Evolutionary conservation across 1,140 invertebrate genomes (phyloP).

Genomic region (Drosophila takahashii): DNA sequence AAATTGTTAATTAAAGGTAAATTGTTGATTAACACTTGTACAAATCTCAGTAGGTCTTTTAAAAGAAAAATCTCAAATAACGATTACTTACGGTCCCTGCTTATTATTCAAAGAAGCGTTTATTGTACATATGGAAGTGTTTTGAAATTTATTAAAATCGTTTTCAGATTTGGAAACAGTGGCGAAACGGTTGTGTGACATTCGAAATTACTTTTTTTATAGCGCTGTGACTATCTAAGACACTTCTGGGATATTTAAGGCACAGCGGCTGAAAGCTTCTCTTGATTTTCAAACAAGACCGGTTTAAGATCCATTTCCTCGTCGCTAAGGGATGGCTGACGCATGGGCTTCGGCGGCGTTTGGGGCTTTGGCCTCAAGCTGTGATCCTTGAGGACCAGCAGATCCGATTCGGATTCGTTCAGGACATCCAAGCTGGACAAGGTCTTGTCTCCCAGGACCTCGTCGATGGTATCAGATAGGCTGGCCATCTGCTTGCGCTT

Average conservation of each 20-base stretch:
- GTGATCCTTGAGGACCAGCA: not conserved
- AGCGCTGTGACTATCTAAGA: too few species aligned
- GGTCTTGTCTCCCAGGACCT: not conserved
- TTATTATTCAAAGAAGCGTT: too few species aligned
- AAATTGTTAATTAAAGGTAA: too few species aligned
- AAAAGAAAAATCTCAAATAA: too few species aligned
- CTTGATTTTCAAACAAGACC: not conserved
- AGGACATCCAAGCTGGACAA: not conserved
- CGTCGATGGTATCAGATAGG: not conserved
- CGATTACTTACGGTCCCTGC: too few species aligned
- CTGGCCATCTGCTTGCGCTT: not conserved
- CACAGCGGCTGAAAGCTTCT: not conserved
- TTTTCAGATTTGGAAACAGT: too few species aligned
- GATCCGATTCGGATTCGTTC: not conserved
- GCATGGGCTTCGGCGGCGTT: conserved; percentile 19
- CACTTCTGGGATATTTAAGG: not conserved
- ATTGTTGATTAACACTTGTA: too few species aligned
- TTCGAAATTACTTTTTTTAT: too few species aligned
- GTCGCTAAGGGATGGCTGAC: not conserved
- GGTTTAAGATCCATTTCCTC: not conserved
- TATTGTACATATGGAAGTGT: too few species aligned
- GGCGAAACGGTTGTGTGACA: too few species aligned
- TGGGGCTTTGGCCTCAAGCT: not conserved
- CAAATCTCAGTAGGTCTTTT: too few species aligned
- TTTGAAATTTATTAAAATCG: too few species aligned